Evolutionary conservation across 64 coral and sea anemone species (phyloP).

Genomic region (Montipora capricornis): DNA sequence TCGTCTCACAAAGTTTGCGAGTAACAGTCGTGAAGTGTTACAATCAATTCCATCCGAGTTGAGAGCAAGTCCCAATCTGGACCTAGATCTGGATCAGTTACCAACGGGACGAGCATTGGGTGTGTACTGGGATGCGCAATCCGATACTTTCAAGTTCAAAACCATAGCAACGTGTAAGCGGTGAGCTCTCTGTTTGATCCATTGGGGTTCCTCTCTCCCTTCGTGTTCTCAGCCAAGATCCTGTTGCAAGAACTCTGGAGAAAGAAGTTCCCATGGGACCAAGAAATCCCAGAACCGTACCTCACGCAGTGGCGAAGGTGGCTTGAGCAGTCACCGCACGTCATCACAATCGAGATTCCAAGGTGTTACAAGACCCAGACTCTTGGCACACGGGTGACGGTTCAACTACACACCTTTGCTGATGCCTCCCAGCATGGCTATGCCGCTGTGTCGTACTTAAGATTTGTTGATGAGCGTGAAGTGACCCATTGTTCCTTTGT

Average conservation of each 20-base stretch:
- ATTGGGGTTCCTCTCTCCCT: conserved; percentile 50
- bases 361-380: conserved; percentile 27
- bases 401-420: conserved; percentile 52
- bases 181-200: conserved; percentile 61
- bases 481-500: conserved; percentile 50
- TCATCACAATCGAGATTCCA: conserved; percentile 23
- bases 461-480: conserved; percentile 17
- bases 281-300: too few relatives aligned
- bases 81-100: conserved; percentile 58
- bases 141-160: conserved; percentile 55
- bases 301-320: background rate
- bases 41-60: background rate
- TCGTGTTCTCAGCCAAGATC: conserved; percentile 54
- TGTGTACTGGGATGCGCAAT: conserved; percentile 48
- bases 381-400: background rate
- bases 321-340: conserved; percentile 13
- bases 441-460: conserved; percentile 26
- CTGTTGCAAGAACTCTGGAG: conserved; percentile 64
- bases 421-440: conserved; percentile 55
- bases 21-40: too few relatives aligned
- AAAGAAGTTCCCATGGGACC: background rate
- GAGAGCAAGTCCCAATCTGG: conserved; percentile 26
- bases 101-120: conserved; percentile 50
- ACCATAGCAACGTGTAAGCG: background rate
- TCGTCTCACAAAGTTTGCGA: too few relatives aligned